Percentiles rank a stretch among this genome's conserved stretches.
These are phyloP conservation scores for Xylocampa areola DNA, from an alignment of 2,888 invertebrate species.

Conservation along the genomic window DNA sequence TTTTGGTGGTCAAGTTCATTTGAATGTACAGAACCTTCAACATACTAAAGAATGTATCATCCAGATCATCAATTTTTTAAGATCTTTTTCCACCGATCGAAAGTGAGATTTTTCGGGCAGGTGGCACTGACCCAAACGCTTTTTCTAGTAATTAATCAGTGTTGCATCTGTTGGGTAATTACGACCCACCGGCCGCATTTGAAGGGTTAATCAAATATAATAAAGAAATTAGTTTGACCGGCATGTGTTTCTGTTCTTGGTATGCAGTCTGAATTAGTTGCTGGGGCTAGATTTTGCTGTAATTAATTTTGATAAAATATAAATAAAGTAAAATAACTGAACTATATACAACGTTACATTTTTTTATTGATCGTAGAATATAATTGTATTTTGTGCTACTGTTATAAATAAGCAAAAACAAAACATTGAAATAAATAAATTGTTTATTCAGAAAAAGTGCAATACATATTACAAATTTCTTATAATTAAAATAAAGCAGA, in stretches of 20 bases:
- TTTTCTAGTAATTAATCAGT: constrained; percentile 88
- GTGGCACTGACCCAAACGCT: constrained; percentile 76
- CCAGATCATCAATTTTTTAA: constrained; percentile 49
- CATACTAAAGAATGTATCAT: constrained; percentile 12
- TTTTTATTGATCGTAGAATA: too few species aligned
- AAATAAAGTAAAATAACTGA: too few species aligned
- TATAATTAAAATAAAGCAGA: too few species aligned
- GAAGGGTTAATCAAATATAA: constrained; percentile 89
- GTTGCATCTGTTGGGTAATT: constrained; percentile 86
- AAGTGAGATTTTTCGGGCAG: constrained; percentile 84
- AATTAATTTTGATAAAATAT: constrained; percentile 19
- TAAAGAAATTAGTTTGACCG: constrained; percentile 86
- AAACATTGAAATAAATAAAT: too few species aligned
- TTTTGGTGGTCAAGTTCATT: neutral
- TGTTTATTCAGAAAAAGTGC: too few species aligned
- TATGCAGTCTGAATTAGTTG: constrained; percentile 26
- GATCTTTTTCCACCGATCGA: constrained; percentile 69
- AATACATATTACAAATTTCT: too few species aligned
- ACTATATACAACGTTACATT: too few species aligned
- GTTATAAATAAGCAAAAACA: too few species aligned
- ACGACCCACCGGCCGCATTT: constrained; percentile 70
- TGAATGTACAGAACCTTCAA: constrained; percentile 36
- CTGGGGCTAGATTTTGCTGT: constrained; percentile 15
- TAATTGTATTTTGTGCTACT: too few species aligned
- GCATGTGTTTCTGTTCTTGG: constrained; percentile 74